Evolutionary conservation across 2,113 vertebrate species (phyloP), one percentile per base, ranked within the genome.

Genomic region (Isichthys henryi): DNA sequence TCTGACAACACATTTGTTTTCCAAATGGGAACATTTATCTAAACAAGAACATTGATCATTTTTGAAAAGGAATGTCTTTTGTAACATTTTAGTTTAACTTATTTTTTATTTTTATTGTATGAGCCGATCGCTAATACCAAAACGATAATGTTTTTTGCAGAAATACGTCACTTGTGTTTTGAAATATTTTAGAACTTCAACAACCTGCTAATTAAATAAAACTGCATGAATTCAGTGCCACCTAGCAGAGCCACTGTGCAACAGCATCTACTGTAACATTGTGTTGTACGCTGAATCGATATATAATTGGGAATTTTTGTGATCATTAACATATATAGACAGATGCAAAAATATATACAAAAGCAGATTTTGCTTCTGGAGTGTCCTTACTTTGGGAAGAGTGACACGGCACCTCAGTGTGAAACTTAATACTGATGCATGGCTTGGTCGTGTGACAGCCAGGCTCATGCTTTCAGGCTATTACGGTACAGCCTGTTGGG

Each of bases 181-280:
- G 4, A 39, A 77, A 77, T 77, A 15, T 39, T 77, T 77, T 77
- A 77, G 27, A 11, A 39, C 11, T 77, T 35, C 10, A 19, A 35
- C 27, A 8, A 43, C 31, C 17, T 77, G 31, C 1, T 77, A 39
- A 77, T 77, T 43, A 77, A 17, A 77, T 15, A 39, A 83, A 43
- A 21, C 17, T 27, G 82, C 23, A 31, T 84, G 83, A 48, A 62
- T n/a, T 70, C 43, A 66, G 83, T 83, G 49, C 56, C 89, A 89
- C 89, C 89, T 89, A 74, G 83, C 83, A 31, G 5, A 70, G 17
- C n/a, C 17, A 70, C 19, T 49, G 27, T 89, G 89, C 52, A 86
- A 70, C 46, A 86, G 10, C 83, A 86, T 46, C 48, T 7, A 52
- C 46, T 62, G 19, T 21, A 23, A 48, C 15, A 5, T 80, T 62